Base-by-base conservation (phyloP, 2,113 vertebrate species). In the Paratilapia polleni region DNA sequence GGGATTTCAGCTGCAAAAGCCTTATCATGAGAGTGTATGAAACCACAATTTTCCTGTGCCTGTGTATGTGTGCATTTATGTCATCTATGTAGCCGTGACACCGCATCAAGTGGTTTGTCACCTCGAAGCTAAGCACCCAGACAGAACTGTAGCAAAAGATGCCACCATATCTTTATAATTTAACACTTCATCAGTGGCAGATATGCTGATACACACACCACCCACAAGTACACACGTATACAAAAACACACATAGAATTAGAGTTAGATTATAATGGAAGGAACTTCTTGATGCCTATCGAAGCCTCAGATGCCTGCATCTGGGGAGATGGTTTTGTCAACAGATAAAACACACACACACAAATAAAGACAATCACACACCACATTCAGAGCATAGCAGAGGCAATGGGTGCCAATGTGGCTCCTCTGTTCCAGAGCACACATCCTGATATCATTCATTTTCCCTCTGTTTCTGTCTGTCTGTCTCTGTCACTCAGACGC, bases 401-500 rank as follows among this genome's bases (percentile, higher is more conserved):
- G 47, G 57, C 3, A 3, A 52, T 81, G 85, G 86, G 20, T 78
- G 81, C 87, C 84, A 86, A 90, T 88, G 77, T 80, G 83, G 78
- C 80, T 56, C 78, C 88, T 93, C 87, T 88, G 87, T 92, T 92
- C 91, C 92, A 91, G 91, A 93, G 87, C 36, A 19, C 43, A 84
- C 80, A 15, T 87, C 74, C 81, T 81, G 87, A 93, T 91, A 91
- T 89, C 83, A 89, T 92, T 92, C 89, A 84, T 91, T 91, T 78
- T 73, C 70, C 38, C 60, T 63, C 84, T 78, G 66, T 81, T 78
- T 87, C 89, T 82, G 79, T 88, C 93, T 81, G 87, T 89, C 84
- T 82, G 77, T 87, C 88, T 83, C 82, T 84, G 89, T 90, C 91
- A 89, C 91, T 95, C 89, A 93, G 78, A 91, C 3, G 83, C 93